These are phyloP conservation scores for Euthynnus affinis DNA, from an alignment of 2,797 vertebrate species.

Conservation along the genomic window DNA sequence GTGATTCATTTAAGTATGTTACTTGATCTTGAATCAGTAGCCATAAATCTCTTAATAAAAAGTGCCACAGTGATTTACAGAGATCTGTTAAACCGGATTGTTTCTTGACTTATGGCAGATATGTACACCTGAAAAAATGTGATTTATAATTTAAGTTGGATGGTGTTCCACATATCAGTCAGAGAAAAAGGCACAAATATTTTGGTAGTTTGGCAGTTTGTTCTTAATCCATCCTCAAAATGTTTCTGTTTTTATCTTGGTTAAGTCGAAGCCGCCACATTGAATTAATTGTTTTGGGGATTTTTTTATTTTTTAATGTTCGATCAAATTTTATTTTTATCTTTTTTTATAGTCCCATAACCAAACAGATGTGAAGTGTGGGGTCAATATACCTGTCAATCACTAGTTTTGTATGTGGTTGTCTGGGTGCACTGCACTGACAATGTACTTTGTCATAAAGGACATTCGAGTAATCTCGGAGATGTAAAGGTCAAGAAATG, in stretches of 20 bases:
- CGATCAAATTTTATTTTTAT: slow-evolving; percentile 23
- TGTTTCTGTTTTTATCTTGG: slow-evolving; percentile 3
- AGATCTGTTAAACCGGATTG: slow-evolving; percentile 1
- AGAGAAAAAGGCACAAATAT: not conserved
- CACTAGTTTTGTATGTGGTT: slow-evolving; percentile 22
- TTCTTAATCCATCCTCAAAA: not conserved
- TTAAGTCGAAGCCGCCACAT: slow-evolving; percentile 37
- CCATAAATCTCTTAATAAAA: not conserved
- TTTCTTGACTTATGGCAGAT: not conserved
- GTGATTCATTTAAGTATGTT: slow-evolving; percentile 1
- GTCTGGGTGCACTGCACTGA: slow-evolving; percentile 11
- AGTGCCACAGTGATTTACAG: not conserved
- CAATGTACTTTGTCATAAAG: slow-evolving; percentile 52
- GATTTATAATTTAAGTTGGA: not conserved
- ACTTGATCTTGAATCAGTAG: not conserved
- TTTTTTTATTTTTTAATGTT: slow-evolving; percentile 9
- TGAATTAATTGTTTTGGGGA: slow-evolving; percentile 22
- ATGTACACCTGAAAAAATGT: not conserved
- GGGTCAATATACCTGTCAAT: slow-evolving; percentile 46
- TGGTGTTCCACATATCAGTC: not conserved
- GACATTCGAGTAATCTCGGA: slow-evolving; percentile 50
- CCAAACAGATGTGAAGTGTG: not conserved
- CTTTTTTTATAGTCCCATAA: slow-evolving; percentile 11
- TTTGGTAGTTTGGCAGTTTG: slow-evolving; percentile 21
- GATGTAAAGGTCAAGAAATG: slow-evolving; percentile 65